Evolutionary conservation across 2,797 vertebrate genomes (phyloP), one percentile per base, ranked within the genome.

Genomic region (Pipistrellus pipistrellus): DNA sequence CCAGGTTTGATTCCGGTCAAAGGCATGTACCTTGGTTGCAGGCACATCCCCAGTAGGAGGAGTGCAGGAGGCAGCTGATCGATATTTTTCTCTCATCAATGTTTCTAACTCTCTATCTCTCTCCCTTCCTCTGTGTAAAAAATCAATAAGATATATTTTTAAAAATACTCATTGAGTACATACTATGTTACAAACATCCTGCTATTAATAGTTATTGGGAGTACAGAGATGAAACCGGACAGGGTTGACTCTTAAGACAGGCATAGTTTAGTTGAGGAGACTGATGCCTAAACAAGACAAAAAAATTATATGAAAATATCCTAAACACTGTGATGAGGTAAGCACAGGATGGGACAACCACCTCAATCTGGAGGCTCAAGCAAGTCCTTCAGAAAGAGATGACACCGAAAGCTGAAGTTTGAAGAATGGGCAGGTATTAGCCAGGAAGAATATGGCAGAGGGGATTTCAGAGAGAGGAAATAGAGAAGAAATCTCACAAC

Each of bases 241-340:
- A 85, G 64, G 4, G 30, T 76, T 75, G 75, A 75, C 9, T 51
- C 9, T 81, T 77, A 81, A 77, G 48, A 86, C 89, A 92, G 30
- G 10, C 15, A 75, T n/a, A 10, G 2, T 68, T 12, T 87, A 59
- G 9, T 23, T 62, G 32, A 20, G 35, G 23, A 86, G 12, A 81
- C 4, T 12, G 8, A 62, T 75, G 32, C 38, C 75, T 59, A 83
- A 86, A 76, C 72, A 93, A 88, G 90, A 81, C n/a, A 93, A 76
- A 53, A 32, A 5, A 14, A 30, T 27, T 83, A 18, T 38, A 69
- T 25, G 32, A 62, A 18, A 69, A 13, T 53, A 51, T 71, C 38
- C 2, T 83, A 64, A 82, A 35, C 35, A 77, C 35, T 64, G 17
- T 76, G 59, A 44, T 68, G 8, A 38, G 12, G 27, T 84, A 32